Evolutionary conservation across 2,888 invertebrate species (phyloP).

Genomic region (Luperina nickerlii): DNA sequence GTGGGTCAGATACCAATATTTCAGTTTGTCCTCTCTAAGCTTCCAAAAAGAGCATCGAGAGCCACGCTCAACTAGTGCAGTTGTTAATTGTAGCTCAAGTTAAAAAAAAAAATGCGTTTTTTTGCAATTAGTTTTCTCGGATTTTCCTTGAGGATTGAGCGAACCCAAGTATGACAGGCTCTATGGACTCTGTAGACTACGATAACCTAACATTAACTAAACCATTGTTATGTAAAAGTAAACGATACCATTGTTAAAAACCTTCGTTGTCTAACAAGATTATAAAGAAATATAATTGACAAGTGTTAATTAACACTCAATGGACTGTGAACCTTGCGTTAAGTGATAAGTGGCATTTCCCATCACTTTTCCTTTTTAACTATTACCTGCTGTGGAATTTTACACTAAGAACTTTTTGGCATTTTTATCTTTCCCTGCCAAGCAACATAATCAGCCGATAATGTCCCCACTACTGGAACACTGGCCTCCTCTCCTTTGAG

Average conservation of each 20-base stretch:
- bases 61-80: no score
- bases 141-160: not conserved
- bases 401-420: not conserved
- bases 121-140: not conserved
- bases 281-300: conserved; percentile 32
- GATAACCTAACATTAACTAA: not conserved
- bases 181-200: no score
- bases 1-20: not conserved
- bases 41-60: not conserved
- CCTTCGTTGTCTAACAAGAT: conserved; percentile 29
- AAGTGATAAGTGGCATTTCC: conserved; percentile 39
- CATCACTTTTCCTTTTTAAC: conserved; percentile 47
- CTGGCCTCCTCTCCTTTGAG: no score
- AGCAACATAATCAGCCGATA: no score
- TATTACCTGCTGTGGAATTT: not conserved
- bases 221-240: conserved; percentile 9
- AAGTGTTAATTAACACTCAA: conserved; percentile 46
- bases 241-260: conserved; percentile 18
- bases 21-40: not conserved
- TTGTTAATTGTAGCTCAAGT: no score
- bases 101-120: not conserved
- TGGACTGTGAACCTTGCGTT: not conserved
- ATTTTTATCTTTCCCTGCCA: not conserved
- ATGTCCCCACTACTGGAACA: no score
- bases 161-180: not conserved